These are phyloP conservation scores for Zaprionus kolodkinae DNA, from an alignment of 1,140 invertebrate genomes.

Conservation along the genomic window DNA sequence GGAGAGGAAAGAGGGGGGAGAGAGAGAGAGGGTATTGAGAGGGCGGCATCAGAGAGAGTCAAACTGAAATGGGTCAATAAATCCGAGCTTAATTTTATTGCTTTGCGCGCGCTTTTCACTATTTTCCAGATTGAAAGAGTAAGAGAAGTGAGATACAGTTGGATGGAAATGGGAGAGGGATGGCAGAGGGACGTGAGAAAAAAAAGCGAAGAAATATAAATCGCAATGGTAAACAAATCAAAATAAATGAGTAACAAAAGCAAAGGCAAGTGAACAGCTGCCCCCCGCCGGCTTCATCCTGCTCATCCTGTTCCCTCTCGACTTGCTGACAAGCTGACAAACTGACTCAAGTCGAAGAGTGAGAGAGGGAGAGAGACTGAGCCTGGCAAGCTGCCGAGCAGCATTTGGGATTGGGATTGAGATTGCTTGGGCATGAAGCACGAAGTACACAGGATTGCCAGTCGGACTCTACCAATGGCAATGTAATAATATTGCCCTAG, in stretches of 20 bases:
- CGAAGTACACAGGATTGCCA: background rate
- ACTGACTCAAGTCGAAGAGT: constrained; percentile 28
- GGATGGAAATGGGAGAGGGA: background rate
- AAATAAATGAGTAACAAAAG: constrained; percentile 83
- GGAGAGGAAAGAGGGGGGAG: background rate
- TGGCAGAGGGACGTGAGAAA: constrained; percentile 7
- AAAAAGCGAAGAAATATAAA: constrained; percentile 76
- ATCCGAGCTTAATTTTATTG: constrained; percentile 82
- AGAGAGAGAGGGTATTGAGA: background rate
- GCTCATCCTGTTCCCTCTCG: constrained; percentile 1
- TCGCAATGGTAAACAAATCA: constrained; percentile 83
- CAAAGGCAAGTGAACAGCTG: constrained; percentile 43
- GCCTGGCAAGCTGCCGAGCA: constrained; percentile 51
- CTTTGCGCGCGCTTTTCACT: constrained; percentile 57
- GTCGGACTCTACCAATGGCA: constrained; percentile 14
- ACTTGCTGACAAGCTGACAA: constrained; percentile 73
- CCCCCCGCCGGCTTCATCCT: background rate
- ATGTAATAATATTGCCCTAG: constrained; percentile 46
- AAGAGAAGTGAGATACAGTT: constrained; percentile 6
- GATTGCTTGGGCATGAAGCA: constrained; percentile 6
- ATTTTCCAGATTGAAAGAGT: constrained; percentile 23
- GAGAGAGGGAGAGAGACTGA: constrained; percentile 12
- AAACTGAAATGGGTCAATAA: constrained; percentile 82
- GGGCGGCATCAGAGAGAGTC: constrained; percentile 58
- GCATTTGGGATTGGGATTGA: constrained; percentile 42